Evolutionary conservation across 1,140 invertebrate species (phyloP).

Genomic region (Ceratosolen solmsi): DNA sequence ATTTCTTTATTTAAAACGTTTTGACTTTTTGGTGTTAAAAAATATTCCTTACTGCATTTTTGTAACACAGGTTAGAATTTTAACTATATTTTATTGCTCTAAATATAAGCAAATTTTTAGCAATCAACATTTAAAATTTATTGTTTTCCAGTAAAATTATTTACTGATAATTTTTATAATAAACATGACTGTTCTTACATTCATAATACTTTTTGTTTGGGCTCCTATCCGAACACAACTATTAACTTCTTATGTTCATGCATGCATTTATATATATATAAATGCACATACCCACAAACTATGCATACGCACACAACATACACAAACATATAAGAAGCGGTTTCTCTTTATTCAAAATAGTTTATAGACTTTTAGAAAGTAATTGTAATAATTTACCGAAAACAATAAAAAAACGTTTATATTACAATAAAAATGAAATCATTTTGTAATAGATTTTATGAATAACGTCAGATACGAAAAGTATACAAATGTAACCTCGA

Average conservation of each 20-base stretch:
- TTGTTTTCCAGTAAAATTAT: not conserved
- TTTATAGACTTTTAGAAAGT: too few species aligned
- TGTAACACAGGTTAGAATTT: constrained; percentile 14
- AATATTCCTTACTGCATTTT: not conserved
- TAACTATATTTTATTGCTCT: not conserved
- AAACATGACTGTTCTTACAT: not conserved
- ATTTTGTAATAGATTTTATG: too few species aligned
- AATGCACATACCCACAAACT: not conserved
- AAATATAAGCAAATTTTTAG: constrained; percentile 7
- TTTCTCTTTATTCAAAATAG: too few species aligned
- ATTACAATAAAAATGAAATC: too few species aligned
- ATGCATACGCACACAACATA: too few species aligned
- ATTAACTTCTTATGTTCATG: not conserved
- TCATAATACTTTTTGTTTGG: not conserved
- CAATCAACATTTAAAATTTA: not conserved
- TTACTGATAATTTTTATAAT: not conserved
- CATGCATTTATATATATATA: not conserved
- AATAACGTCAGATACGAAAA: too few species aligned
- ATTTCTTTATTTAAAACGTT: too few species aligned
- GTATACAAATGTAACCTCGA: not conserved
- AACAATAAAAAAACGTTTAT: too few species aligned
- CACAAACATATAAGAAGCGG: not conserved
- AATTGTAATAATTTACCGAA: too few species aligned
- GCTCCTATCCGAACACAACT: not conserved
- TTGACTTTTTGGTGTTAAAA: not conserved